phyloP scores from a whole-genome alignment of 2,888 invertebrate species.

The Chalcis sispes region DNA sequence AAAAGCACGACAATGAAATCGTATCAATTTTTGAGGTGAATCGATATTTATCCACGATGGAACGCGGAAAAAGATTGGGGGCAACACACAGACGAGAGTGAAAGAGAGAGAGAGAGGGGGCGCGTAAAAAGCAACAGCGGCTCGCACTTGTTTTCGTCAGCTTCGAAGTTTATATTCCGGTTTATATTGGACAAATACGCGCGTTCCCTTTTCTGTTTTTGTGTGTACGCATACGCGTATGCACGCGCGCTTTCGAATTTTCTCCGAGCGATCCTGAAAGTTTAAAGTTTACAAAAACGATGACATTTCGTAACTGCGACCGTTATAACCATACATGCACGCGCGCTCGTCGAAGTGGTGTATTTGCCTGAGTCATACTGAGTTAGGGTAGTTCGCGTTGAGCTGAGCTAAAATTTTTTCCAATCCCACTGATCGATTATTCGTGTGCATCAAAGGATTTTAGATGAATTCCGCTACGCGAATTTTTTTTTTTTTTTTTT shows the following conservation, averaged over 20 bases:
- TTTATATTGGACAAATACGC: slow-evolving; percentile 36
- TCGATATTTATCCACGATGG: slow-evolving; percentile 32
- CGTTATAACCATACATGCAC: too few species aligned
- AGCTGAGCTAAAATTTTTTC: too few species aligned
- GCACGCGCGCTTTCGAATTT: background rate
- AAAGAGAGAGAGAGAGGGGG: background rate
- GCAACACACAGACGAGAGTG: background rate
- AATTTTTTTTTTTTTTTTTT: too few species aligned
- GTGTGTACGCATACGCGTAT: too few species aligned
- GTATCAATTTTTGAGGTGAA: slow-evolving; percentile 27
- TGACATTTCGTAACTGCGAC: slow-evolving; percentile 24
- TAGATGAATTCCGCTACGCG: too few species aligned
- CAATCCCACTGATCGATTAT: too few species aligned
- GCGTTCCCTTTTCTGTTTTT: too few species aligned
- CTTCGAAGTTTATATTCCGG: slow-evolving; percentile 13
- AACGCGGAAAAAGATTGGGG: background rate
- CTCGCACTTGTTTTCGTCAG: slow-evolving; percentile 13
- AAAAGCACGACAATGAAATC: slow-evolving; percentile 5
- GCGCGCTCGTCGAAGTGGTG: background rate
- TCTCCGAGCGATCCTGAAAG: background rate
- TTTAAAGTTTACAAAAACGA: slow-evolving; percentile 9
- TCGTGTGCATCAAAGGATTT: too few species aligned
- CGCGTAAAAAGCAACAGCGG: background rate
- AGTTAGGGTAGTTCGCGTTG: too few species aligned
- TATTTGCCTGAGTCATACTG: background rate